Evolutionary conservation across 2,797 vertebrate species (phyloP).

Genomic region (Morus bassanus): DNA sequence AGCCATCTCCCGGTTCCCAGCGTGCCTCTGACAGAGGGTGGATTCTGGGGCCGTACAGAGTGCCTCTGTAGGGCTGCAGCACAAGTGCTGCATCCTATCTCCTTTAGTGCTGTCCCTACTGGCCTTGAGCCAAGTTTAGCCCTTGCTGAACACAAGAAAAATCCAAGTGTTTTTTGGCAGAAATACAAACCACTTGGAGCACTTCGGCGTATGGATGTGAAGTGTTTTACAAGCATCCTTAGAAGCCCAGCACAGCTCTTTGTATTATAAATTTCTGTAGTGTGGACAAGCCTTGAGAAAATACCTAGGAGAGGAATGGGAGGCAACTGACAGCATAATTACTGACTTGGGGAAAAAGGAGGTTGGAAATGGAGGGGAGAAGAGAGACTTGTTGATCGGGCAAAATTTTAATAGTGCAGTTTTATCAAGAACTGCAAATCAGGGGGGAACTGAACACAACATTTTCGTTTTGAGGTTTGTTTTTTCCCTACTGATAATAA

Average conservation of each 20-base stretch:
- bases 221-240: slow-evolving; percentile 66
- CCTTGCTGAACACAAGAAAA: slow-evolving; percentile 47
- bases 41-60: neutral
- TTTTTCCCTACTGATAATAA: neutral
- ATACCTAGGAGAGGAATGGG: slow-evolving; percentile 3
- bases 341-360: neutral
- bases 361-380: neutral
- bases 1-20: neutral
- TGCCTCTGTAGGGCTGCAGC: slow-evolving; percentile 9
- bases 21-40: neutral
- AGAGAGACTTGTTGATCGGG: neutral
- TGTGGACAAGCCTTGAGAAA: slow-evolving; percentile 28
- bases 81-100: neutral
- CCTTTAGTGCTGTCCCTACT: slow-evolving; percentile 31
- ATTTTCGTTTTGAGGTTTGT: neutral
- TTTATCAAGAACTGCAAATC: neutral
- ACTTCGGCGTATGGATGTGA: slow-evolving; percentile 63
- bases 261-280: slow-evolving; percentile 48
- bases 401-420: neutral
- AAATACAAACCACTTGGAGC: slow-evolving; percentile 59
- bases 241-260: slow-evolving; percentile 27
- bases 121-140: slow-evolving; percentile 42
- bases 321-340: neutral
- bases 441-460: neutral
- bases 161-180: slow-evolving; percentile 65